Base-by-base conservation (phyloP, 2,113 vertebrate species). In the Corythoichthys haematopterus region DNA sequence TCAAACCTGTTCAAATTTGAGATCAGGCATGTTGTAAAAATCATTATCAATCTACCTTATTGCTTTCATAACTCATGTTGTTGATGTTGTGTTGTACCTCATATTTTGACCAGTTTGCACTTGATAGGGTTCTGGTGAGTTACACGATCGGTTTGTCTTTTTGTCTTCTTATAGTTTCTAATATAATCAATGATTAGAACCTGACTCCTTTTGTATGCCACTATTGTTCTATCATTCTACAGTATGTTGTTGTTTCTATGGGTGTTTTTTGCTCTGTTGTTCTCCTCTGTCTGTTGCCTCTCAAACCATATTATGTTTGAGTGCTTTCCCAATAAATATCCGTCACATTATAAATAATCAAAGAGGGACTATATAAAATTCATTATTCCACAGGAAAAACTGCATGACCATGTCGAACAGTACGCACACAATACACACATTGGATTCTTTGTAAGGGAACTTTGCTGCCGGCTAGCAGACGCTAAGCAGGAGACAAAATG, bases 401-500 rank as follows among this genome's bases (percentile, higher is more conserved):
- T 61, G 80, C 11, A 33, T n/a, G 16, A 36, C 33, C 5, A 36
- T 36, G 28, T 9, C 2, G 9, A 33, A 28, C 20, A 35, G 13
- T 6, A 6, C 33, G 6, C 4, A 55, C 8, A 12, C 20, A 55
- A 11, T 28, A 50, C 10, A 12, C 2, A 14, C 33, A 67, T 43
- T 71, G 70, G 52, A 66, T 45, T 64, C 14, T 11, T 40, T 59
- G 28, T 64, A 51, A 64, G 38, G 60, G 64, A 65, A 63, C 20
- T 59, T 76, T 75, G 76, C 64, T 53, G 40, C 76, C 46, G 74
- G 78, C 66, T 5, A 72, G 64, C 57, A 73, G 70, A 70, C 72
- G 74, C 72, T 71, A 65, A 76, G 76, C 82, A 80, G 77, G 83
- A 88, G 84, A 88, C 88, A 80, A 81, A 86, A 90, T 86, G 83